These are phyloP conservation scores for Opisthograptis luteolata DNA, from an alignment of 2,888 invertebrate species.

Conservation along the genomic window DNA sequence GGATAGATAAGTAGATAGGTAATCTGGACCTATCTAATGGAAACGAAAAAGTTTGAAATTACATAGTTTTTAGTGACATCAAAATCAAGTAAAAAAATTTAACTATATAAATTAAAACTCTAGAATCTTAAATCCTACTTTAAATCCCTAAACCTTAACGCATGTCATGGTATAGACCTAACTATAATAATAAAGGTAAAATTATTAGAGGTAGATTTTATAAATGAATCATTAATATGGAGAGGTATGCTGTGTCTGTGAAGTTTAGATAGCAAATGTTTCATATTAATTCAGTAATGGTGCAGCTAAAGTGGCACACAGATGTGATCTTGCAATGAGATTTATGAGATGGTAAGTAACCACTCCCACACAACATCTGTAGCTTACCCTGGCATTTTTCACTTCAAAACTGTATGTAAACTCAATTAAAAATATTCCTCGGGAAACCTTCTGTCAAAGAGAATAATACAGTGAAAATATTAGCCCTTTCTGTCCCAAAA, in stretches of 20 bases:
- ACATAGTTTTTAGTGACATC: no score
- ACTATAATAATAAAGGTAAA: no score
- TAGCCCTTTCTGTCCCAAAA: background rate
- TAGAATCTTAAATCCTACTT: no score
- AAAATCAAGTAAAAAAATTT: no score
- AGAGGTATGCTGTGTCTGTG: background rate
- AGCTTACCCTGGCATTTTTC: conserved; percentile 82
- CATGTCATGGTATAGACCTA: no score
- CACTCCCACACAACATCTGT: conserved; percentile 73
- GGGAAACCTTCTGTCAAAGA: conserved; percentile 60
- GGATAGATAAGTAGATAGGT: no score
- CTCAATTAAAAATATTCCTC: conserved; percentile 44
- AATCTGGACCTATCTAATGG: no score
- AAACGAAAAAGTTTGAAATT: no score
- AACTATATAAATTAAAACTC: no score
- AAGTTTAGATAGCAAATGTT: background rate
- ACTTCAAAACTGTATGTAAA: conserved; percentile 46
- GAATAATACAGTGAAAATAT: conserved; percentile 48
- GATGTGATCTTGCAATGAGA: conserved; percentile 54
- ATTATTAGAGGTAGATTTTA: no score
- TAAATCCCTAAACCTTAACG: no score
- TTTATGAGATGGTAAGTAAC: conserved; percentile 56
- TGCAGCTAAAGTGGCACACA: conserved; percentile 27
- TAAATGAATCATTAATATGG: conserved; percentile 2
- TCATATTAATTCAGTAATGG: conserved; percentile 22